Base-by-base conservation (phyloP, 2,888 invertebrate species). In the Cephalotes varians region DNA sequence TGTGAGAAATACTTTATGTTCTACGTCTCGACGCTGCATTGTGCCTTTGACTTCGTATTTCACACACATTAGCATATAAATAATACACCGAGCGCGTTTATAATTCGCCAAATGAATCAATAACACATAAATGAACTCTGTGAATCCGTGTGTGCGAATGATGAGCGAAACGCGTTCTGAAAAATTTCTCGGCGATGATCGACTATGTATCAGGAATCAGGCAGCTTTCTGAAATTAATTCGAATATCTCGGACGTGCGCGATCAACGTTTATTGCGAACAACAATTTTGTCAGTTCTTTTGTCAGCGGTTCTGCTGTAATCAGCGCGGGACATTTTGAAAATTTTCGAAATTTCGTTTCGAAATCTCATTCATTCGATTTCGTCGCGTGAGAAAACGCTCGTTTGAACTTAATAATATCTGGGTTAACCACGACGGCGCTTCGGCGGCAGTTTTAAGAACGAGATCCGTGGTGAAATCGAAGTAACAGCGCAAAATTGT, bases 361-460 rank as follows among this genome's bases (percentile, higher is more conserved):
- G 62, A 76, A 40, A 65, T 47, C 21, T 56, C 49, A 40, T 69
- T 31, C 28, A 12, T 47, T 37, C 81, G 76, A 77, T 67, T 77
- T 69, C 69, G 69, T 58, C 60, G 40, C 47, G 31, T 44, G 40
- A 82, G 82, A 44, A 81, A 74, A 81, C 40, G 58, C 44, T 47
- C 31, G 54, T 64, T 81, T 56, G 31, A 47, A 58, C 37, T 47
- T 37, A 56, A 81, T 76, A 81, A 81, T 76, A 81, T 76, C 76
- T 76, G 37, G 81, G 81, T 76, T 74, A 56, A 54, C 31, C 31
- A 65, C 3, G 51, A 28, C 40, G 51, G 9, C 40, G 54, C 31
- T 51, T 64, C 58, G 76, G n/a, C 25, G 54, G 25, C 47, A 34
- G 34, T 76, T 81, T 76, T 47, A 56, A 58, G 37, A 76, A 34